phyloP scores from a whole-genome alignment of 2,797 vertebrate species.

The Acanthurus lineatus region DNA sequence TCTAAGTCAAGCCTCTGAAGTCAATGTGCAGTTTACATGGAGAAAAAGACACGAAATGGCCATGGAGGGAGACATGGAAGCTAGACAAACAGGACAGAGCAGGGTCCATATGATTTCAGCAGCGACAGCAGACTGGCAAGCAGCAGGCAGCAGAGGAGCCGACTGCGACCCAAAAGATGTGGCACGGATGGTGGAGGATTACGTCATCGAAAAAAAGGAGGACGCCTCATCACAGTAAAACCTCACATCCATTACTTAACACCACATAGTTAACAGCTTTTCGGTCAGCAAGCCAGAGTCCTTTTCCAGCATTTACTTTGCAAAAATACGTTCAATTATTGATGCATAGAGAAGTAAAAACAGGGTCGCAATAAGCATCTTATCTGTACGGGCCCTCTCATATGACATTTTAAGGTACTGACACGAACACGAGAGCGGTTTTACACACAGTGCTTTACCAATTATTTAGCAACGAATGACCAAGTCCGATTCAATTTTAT shows the following conservation, averaged over 20 bases:
- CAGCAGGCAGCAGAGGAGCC: slow-evolving; percentile 73
- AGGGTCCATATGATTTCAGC: slow-evolving; percentile 67
- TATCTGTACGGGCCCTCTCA: slow-evolving; percentile 17
- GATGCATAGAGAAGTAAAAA: not conserved
- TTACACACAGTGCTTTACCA: not conserved
- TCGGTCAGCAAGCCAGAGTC: not conserved
- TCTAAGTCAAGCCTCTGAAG: not conserved
- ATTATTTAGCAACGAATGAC: slow-evolving; percentile 24
- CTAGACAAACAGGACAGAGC: slow-evolving; percentile 56
- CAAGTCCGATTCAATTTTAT: not conserved
- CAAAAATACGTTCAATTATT: not conserved
- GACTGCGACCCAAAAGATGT: slow-evolving; percentile 82
- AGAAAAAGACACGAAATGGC: not conserved
- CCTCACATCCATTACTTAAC: slow-evolving; percentile 55
- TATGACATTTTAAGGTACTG: slow-evolving; percentile 54
- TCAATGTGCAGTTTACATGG: slow-evolving; percentile 7
- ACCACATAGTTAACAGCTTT: slow-evolving; percentile 30
- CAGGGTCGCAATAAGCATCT: slow-evolving; percentile 27
- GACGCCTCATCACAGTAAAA: slow-evolving; percentile 72
- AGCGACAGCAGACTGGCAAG: slow-evolving; percentile 65
- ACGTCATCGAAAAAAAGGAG: slow-evolving; percentile 81
- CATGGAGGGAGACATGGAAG: not conserved
- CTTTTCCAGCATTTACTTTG: not conserved
- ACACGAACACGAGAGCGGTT: slow-evolving; percentile 36
- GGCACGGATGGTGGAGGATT: slow-evolving; percentile 79